Conservation (phyloP, 2,113 vertebrate genomes). For the Rhinogobius similis region DNA sequence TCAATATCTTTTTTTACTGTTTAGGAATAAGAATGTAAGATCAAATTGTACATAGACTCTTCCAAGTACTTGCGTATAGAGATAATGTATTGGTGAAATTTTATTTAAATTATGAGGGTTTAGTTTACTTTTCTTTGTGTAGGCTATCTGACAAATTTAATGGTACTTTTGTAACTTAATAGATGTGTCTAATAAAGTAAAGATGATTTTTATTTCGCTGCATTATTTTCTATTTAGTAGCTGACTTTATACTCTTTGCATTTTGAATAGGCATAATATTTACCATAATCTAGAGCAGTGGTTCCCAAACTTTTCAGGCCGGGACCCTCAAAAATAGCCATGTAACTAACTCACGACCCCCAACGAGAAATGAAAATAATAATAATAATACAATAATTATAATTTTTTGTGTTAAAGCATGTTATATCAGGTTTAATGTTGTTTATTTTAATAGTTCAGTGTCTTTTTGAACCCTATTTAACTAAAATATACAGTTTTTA, state of each 20-base stretch:
- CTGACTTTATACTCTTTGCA: too few relatives aligned
- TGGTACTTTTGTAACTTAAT: slow-evolving; percentile 16
- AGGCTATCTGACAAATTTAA: slow-evolving; percentile 31
- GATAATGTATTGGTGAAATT: slow-evolving; percentile 5
- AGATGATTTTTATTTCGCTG: neutral
- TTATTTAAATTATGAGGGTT: slow-evolving; percentile 7
- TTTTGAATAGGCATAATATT: neutral
- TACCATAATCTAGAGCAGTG: neutral
- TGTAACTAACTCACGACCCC: too few relatives aligned
- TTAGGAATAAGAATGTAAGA: slow-evolving; percentile 11
- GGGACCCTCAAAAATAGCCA: too few relatives aligned
- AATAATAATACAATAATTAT: too few relatives aligned
- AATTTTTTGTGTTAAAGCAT: too few relatives aligned
- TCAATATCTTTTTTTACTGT: slow-evolving; percentile 8
- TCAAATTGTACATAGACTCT: slow-evolving; percentile 7
- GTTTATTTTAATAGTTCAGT: too few relatives aligned
- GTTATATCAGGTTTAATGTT: too few relatives aligned
- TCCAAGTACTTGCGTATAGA: slow-evolving; percentile 16
- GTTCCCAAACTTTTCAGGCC: too few relatives aligned
- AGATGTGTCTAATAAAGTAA: slow-evolving; percentile 14
- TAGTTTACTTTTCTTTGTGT: slow-evolving; percentile 15
- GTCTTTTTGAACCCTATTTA: too few relatives aligned
- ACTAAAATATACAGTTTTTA: too few relatives aligned
- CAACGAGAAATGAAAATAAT: too few relatives aligned
- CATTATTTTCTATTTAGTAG: neutral